Base-by-base conservation (phyloP, 2,888 invertebrate genomes). In the Leptogaster cylindrica region DNA sequence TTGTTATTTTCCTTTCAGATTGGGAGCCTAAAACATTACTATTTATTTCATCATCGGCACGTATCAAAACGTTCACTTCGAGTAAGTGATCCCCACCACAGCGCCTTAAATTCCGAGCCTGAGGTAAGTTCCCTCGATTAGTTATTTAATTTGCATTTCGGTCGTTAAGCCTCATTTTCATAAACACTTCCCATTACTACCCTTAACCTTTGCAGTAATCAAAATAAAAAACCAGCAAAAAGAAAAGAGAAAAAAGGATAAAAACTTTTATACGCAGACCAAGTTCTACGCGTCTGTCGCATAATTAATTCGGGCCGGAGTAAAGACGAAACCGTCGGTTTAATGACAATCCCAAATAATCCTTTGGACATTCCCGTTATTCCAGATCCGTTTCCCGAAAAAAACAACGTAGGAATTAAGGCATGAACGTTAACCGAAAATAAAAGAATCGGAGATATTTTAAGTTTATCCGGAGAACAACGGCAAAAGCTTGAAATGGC, bases 1-100 rank as follows among this genome's bases (percentile, higher is more conserved):
- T 39, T 67, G n/a, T 61, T 44, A 63, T 67, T 74, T 75, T 76
- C 77, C 82, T 84, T 76, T 90, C 88, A 97, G 96, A 93, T 97
- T 79, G 95, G 95, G 71, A 88, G 92, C 70, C 84, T 97, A 77
- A 89, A 90, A 77, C 88, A 89, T 74, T 95, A 89, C 82, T 97
- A 91, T 79, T 84, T 95, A 75, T 88, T 95, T 79, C 89, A 91
- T 76, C 95, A 95, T 81, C 87, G 89, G 73, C 89, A 88, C 75
- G 85, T 97, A 68, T 88, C 89, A 78, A 96, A 94, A 82, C 86
- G 97, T 72, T 96, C 96, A 8, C 81, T 90, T 63, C 86, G 88
- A 73, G 86, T 87, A 69, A 93, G 90, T 80, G 87, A 88, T 74
- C 86, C 88, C 74, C 92, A 94, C 82, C 92, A 94, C 78, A 83